These are phyloP conservation scores for Ditylenchus weischeri DNA, from an alignment of 2,888 invertebrate species.

Conservation along the genomic window DNA sequence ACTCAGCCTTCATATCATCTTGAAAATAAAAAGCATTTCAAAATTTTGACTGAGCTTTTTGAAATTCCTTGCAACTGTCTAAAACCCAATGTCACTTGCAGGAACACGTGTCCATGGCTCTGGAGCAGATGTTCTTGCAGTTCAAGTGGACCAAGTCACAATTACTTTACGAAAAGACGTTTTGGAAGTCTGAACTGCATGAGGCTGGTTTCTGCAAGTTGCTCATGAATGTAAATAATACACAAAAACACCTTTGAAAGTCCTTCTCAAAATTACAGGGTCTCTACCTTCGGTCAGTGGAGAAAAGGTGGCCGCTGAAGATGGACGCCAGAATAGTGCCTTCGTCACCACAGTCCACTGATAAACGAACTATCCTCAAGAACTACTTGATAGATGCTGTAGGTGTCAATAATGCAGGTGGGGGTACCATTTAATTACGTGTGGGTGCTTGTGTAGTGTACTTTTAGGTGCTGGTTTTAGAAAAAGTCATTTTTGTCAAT, in stretches of 20 bases:
- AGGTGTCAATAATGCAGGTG: conserved; percentile 34
- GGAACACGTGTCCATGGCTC: conserved; percentile 36
- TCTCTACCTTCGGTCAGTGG: conserved; percentile 33
- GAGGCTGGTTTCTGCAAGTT: conserved; percentile 37
- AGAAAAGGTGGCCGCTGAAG: conserved; percentile 34
- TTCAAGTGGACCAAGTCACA: conserved; percentile 34
- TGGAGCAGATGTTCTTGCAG: conserved; percentile 26
- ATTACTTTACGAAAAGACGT: conserved; percentile 37
- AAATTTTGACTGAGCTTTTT: too few relatives aligned
- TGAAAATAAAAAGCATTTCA: too few relatives aligned
- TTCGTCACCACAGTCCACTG: not conserved
- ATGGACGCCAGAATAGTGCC: conserved; percentile 34
- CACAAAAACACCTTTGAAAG: conserved; percentile 10
- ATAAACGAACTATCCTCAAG: conserved; percentile 1
- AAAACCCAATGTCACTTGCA: conserved; percentile 11
- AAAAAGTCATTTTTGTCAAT: too few relatives aligned
- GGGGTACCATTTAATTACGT: not conserved
- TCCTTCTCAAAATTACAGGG: conserved; percentile 16
- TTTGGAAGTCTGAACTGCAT: conserved; percentile 37
- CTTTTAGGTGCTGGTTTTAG: too few relatives aligned
- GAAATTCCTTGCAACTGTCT: too few relatives aligned
- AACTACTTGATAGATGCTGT: conserved; percentile 24
- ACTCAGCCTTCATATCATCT: too few relatives aligned
- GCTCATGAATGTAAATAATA: conserved; percentile 23
- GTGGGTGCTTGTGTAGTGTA: not conserved